Evolutionary conservation across 2,888 invertebrate genomes (phyloP).

Genomic region (Syrista parreyssii): DNA sequence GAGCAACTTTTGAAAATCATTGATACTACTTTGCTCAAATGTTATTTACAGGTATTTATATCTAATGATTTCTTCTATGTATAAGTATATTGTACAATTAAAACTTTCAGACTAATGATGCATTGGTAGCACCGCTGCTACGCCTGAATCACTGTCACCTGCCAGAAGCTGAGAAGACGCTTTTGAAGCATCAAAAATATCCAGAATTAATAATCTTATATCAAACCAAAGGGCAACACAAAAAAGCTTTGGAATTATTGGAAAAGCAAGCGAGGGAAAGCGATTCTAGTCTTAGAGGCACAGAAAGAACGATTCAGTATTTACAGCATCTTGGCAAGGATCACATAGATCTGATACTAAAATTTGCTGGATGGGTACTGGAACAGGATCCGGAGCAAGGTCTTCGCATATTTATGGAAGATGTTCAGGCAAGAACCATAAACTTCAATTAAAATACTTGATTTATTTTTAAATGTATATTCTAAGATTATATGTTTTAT

Average conservation of each 20-base stretch:
- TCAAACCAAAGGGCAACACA: conserved; percentile 92
- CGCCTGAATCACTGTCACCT: conserved; percentile 93
- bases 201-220: conserved; percentile 96
- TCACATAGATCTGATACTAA: conserved; percentile 88
- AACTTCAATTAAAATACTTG: background rate
- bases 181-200: conserved; percentile 88
- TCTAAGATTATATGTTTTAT: background rate
- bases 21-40: conserved; percentile 96
- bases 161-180: conserved; percentile 91
- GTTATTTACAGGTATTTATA: conserved; percentile 85
- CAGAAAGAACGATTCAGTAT: conserved; percentile 88
- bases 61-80: conserved; percentile 8
- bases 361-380: conserved; percentile 94
- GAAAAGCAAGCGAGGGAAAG: conserved; percentile 80
- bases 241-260: conserved; percentile 89
- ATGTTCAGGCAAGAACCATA: conserved; percentile 50
- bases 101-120: conserved; percentile 87
- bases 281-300: conserved; percentile 82
- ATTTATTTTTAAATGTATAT: conserved; percentile 10
- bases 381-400: conserved; percentile 89
- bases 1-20: conserved; percentile 88
- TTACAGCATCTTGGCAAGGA: conserved; percentile 85
- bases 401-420: conserved; percentile 73
- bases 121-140: conserved; percentile 89
- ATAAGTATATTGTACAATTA: conserved; percentile 5